Evolutionary conservation across 2,888 invertebrate species (phyloP), one percentile per base, ranked within the genome.

Genomic region (Diploptera punctata): DNA sequence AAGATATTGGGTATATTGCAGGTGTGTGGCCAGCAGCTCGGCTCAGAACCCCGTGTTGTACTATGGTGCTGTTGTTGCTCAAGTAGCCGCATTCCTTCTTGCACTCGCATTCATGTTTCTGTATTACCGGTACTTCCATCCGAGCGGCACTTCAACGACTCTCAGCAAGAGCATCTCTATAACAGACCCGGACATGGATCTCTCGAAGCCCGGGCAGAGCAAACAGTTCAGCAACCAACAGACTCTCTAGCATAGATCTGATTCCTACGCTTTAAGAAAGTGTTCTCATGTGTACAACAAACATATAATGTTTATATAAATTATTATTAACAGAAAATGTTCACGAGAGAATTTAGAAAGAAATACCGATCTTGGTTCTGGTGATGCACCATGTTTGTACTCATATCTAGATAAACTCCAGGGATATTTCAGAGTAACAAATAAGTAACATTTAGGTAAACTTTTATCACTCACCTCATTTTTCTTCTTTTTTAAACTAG

Each of bases 61-160:
- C 75, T 84, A 84, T 75, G 84, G 84, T 4, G 82, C 84, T 10
- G 82, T 82, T 3, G 80, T 81, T 16, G 81, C 82, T 16, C 81
- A 83, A 81, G 79, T 84, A 19, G 70, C 80, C 7, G 79, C 84
- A 3, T 84, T 84, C 76, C 75, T 82, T 19, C 77, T 84, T 33
- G 82, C 81, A 2, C 80, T 84, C 69, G 76, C 79, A 47, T 83
- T 84, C 77, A 80, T 85, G 75, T 77, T 83, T 3, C 78, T 83
- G 68, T 85, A 85, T 77, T 84, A 85, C 77, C 81, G 81, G 69
- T 82, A 80, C 76, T 84, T 83, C 74, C 85, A 85, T 77, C 85
- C 85, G 10, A 81, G 83, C 21, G 76, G 76, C 29, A 76, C 76
- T 7, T 74, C 76, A 16, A 54, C 71, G 10, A 62, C 72, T 26